Evolutionary conservation across 2,797 vertebrate genomes (phyloP).

Genomic region (Megaceryle alcyon): DNA sequence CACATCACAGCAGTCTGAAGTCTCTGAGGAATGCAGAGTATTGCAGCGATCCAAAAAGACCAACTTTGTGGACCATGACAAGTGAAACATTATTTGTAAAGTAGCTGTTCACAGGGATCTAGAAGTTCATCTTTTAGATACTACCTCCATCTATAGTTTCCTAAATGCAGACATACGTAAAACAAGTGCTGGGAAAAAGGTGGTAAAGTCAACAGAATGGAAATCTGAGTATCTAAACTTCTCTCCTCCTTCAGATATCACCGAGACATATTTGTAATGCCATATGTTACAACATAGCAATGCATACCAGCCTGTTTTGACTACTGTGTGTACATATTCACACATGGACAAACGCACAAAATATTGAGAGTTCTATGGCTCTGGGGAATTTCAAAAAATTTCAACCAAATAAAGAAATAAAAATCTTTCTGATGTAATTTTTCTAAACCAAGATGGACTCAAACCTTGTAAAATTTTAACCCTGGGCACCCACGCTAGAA

Average conservation of each 20-base stretch:
- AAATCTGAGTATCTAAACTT: constrained; percentile 30
- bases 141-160: background rate
- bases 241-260: background rate
- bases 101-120: background rate
- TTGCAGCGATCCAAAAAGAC: background rate
- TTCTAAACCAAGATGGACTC: background rate
- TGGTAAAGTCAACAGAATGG: background rate
- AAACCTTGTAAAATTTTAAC: background rate
- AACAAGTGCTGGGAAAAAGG: background rate
- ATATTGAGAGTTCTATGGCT: background rate
- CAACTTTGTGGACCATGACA: background rate
- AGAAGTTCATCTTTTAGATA: background rate
- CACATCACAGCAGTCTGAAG: background rate
- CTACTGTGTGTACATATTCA: background rate
- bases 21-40: background rate
- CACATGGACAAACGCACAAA: constrained; percentile 10
- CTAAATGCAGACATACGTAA: background rate
- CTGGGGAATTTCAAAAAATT: background rate
- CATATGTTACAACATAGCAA: constrained; percentile 26
- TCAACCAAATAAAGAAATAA: background rate
- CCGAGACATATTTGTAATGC: constrained; percentile 31
- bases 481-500: background rate
- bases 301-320: background rate
- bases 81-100: background rate
- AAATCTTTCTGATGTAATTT: background rate